A percentile compares a stretch with the other conserved stretches of the same genome.
Conservation (phyloP, 2,888 invertebrate species). For the Trachelus stipa region DNA sequence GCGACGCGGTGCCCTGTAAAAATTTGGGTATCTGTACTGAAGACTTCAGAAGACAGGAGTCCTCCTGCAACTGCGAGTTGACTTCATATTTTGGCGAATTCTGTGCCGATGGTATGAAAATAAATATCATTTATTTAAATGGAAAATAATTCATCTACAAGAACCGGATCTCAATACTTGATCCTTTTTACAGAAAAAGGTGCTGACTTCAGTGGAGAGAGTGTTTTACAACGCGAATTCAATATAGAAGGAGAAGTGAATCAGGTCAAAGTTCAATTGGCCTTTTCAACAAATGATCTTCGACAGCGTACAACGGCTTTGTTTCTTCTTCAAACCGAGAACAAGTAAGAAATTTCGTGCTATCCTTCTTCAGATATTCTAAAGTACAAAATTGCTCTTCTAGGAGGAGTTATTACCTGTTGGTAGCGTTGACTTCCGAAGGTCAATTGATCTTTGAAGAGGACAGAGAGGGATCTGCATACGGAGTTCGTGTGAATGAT, state of each 20-base stretch:
- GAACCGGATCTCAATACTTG: background rate
- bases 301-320: slow-evolving; percentile 84
- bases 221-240: slow-evolving; percentile 83
- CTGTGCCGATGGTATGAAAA: slow-evolving; percentile 76
- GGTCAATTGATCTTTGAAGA: slow-evolving; percentile 88
- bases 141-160: slow-evolving; percentile 5
- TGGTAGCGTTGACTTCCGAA: slow-evolving; percentile 85
- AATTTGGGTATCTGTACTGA: slow-evolving; percentile 90
- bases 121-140: slow-evolving; percentile 1
- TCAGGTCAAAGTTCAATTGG: slow-evolving; percentile 85
- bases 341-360: slow-evolving; percentile 72
- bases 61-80: slow-evolving; percentile 88
- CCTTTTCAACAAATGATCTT: slow-evolving; percentile 86
- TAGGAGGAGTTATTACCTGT: slow-evolving; percentile 84
- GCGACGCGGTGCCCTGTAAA: slow-evolving; percentile 88
- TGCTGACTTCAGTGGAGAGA: slow-evolving; percentile 89
- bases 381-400: slow-evolving; percentile 33
- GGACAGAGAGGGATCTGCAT: slow-evolving; percentile 81
- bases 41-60: slow-evolving; percentile 87
- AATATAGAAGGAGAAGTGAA: slow-evolving; percentile 77
- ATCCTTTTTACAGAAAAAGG: slow-evolving; percentile 75
- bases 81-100: slow-evolving; percentile 91
- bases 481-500: slow-evolving; percentile 80
- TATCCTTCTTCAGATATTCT: slow-evolving; percentile 5
- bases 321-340: slow-evolving; percentile 84